Base-by-base conservation (phyloP, 2,888 invertebrate genomes). In the Polydesmus complanatus region DNA sequence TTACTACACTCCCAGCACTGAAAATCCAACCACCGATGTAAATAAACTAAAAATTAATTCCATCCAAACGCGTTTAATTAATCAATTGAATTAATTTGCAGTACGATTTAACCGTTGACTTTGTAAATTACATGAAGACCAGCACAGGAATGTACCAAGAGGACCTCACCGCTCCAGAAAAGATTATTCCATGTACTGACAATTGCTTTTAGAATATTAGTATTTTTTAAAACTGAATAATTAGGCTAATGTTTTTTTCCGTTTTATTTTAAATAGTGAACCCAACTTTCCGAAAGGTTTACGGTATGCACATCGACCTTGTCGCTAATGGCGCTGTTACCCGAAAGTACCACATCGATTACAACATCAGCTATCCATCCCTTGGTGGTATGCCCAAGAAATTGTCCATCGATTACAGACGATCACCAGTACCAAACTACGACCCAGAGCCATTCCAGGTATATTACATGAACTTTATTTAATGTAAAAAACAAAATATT, bases 401-500 rank as follows among this genome's bases (percentile, higher is more conserved):
- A 19, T 19, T 62, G 18, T 49, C 59, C n/a, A 51, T 63, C 22
- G 27, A 63, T 27, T 63, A 37, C 56, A 27, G 50, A 19, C 54
- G 63, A 22, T 58, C 63, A 27, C 27, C 63, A 14, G 27, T 63
- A 48, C 63, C 63, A 53, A 49, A 59, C 54, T 63, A 63, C 22
- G 63, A 63, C 23, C 3, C 49, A 14, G 54, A 62, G 14, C 58
- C 61, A 52, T 59, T 55, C 56, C 53, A 62, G 27, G 63, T 62
- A 58, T n/a, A 2, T 21, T 3, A 21, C 21, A 21, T 55, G 27
- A 11, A 22, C 11, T 51, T 51, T 8, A 51, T 51, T 51, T 51
- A 51, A 18, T 47, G 18, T 47, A 47, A 47, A 47, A 47, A 47
- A 11, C 48, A 47, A 47, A 47, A 18, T 11, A 18, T 14, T 26